Conservation (phyloP, 2,113 vertebrate genomes). For the Pedetes capensis region DNA sequence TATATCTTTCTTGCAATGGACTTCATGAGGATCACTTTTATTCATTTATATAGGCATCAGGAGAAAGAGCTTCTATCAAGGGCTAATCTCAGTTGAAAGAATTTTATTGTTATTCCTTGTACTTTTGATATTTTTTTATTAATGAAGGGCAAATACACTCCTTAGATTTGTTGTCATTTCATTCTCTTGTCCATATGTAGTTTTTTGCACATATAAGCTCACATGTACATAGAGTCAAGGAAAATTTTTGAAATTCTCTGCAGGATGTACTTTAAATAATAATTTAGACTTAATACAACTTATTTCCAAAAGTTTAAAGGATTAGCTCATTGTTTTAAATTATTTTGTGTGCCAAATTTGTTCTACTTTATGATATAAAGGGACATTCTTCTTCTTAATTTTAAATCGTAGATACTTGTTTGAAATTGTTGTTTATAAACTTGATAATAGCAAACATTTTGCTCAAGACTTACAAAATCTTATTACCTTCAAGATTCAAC, state of each 20-base stretch:
- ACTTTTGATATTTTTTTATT: slow-evolving; percentile 39
- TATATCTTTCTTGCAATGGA: background rate
- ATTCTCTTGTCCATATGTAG: background rate
- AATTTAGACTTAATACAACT: background rate
- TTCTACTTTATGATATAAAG: background rate
- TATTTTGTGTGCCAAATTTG: background rate
- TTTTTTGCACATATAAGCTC: background rate
- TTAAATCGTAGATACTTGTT: background rate
- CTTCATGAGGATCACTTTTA: background rate
- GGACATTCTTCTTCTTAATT: background rate
- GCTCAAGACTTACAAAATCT: background rate
- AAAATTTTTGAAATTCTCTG: background rate
- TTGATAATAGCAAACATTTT: background rate
- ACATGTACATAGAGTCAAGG: background rate
- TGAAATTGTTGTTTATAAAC: background rate
- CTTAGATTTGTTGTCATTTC: background rate
- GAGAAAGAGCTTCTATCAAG: background rate
- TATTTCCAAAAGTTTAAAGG: background rate
- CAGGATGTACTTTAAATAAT: background rate
- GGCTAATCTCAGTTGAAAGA: background rate
- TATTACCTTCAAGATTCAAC: background rate
- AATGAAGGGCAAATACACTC: background rate
- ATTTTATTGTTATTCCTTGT: background rate
- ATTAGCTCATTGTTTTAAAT: background rate
- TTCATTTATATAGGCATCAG: background rate